Evolutionary conservation across 1,140 invertebrate species (phyloP).

Genomic region (Eriocheir sinensis): DNA sequence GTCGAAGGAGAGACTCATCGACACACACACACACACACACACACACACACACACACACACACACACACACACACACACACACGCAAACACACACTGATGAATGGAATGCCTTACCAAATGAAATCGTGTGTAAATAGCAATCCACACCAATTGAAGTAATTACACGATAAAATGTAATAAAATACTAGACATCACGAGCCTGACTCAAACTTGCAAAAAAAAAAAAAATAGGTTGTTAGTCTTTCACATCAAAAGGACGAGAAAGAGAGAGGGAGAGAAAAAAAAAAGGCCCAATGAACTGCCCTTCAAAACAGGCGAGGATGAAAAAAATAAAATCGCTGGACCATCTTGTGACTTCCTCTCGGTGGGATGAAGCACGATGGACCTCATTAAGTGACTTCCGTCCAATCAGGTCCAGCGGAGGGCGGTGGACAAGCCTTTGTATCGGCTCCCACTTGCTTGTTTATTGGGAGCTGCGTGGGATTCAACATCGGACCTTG

Average conservation of each 20-base stretch:
- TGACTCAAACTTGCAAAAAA: background rate
- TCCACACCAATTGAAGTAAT: background rate
- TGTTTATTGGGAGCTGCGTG: no score
- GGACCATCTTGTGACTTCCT: background rate
- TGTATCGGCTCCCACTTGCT: background rate
- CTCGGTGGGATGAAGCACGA: background rate
- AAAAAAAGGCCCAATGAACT: background rate
- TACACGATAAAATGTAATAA: background rate
- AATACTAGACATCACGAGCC: background rate
- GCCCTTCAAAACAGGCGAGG: background rate
- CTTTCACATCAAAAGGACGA: no score
- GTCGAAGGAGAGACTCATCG: conserved; percentile 42
- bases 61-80: conserved; percentile 20
- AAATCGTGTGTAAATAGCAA: background rate
- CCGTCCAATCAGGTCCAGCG: conserved; percentile 6
- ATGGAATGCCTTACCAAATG: background rate
- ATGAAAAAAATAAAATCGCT: background rate
- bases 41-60: conserved; percentile 28
- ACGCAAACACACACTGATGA: background rate
- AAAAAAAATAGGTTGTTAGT: no score
- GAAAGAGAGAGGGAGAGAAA: background rate
- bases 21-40: conserved; percentile 26
- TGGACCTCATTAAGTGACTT: conserved; percentile 39
- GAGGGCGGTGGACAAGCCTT: background rate
- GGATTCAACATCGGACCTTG: no score